Evolutionary conservation across 2,888 invertebrate genomes (phyloP), one percentile per base, ranked within the genome.

Genomic region (Drosophila anceps): DNA sequence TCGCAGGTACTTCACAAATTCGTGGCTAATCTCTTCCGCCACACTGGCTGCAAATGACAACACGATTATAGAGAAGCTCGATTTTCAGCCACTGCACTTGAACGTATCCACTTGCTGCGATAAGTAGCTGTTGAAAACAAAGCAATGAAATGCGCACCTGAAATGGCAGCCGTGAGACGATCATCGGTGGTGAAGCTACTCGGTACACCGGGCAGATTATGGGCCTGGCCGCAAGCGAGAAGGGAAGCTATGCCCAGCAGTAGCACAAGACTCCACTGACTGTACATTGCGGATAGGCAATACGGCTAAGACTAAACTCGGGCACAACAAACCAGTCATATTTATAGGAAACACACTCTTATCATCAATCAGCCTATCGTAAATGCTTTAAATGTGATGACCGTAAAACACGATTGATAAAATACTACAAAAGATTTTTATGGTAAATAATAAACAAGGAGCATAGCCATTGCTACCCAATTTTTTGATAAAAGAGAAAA

Each of bases 21-120:
- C 92, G 0, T 77, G 67, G 69, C 87, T 85, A 70, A 92, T 91
- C 76, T 88, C 82, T 3, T 73, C 61, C 10, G 91, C 91, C 18
- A 91, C 55, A n/a, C 83, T 80, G 66, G 81, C 92, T 92, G 63
- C 8, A 55, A 63, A 50, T 12, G 29, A 15, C 35, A 29, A 41
- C 41, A 20, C 27, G 27, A 59, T 35, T 13, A 31, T 4, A 18
- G 10, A n/a, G 31, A 27, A 54, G 51, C 43, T 61, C 60, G 53
- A 60, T 33, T 18, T 33, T n/a, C 18, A 12, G n/a, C 27, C 8
- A 18, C 10, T 13, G n/a, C 29, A 64, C 73, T 83, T 33, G 33
- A 79, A 24, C n/a, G n/a, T 68, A 48, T 69, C 82, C 68, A 29
- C 4, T 18, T 12, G 44, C 1, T 0, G 13, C 48, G 66, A 69